phyloP scores from a whole-genome alignment of 2,797 vertebrate species.

The Vireo griseus region DNA sequence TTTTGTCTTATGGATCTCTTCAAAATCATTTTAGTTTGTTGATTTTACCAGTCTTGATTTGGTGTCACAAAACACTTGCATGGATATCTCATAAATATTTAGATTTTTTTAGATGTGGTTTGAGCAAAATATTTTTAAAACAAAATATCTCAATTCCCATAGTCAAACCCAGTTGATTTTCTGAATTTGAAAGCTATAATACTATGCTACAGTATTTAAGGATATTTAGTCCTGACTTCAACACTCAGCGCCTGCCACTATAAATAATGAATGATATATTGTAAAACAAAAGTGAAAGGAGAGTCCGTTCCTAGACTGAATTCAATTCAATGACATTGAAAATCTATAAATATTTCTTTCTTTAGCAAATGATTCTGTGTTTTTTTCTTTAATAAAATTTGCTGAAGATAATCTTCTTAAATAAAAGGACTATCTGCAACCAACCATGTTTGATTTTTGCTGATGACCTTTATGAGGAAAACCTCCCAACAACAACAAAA shows the following conservation, averaged over 20 bases:
- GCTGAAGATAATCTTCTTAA: background rate
- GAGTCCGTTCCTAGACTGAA: background rate
- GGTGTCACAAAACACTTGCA: background rate
- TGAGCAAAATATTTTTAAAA: background rate
- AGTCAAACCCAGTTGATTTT: background rate
- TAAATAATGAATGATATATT: background rate
- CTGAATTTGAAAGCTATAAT: background rate
- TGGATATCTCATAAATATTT: background rate
- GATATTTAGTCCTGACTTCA: background rate
- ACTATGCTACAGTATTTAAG: background rate
- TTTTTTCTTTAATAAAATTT: background rate
- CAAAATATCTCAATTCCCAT: background rate
- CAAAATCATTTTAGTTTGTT: background rate
- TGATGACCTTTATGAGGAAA: background rate
- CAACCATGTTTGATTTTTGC: background rate
- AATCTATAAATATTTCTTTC: background rate
- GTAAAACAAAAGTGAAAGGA: background rate
- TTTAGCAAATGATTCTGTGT: fast-evolving
- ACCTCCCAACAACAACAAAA: background rate
- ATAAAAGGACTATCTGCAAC: background rate
- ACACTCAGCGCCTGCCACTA: background rate
- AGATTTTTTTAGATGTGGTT: background rate
- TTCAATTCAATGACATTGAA: background rate
- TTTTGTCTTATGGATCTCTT: background rate
- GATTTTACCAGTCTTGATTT: background rate